phyloP scores from a whole-genome alignment of 2,113 vertebrate species.

The Elephantulus edwardii region DNA sequence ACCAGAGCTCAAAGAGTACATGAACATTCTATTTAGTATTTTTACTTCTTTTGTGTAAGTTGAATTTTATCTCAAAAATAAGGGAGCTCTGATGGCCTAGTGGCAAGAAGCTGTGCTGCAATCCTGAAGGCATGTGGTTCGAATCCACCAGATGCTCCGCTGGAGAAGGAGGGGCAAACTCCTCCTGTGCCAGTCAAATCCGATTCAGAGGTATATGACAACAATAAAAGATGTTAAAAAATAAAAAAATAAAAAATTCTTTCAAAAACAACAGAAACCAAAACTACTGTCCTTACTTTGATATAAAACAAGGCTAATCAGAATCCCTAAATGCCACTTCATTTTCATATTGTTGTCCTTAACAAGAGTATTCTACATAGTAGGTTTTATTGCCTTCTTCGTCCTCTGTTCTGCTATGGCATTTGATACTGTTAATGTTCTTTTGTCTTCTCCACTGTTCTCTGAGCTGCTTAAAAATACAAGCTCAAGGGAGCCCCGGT shows the following conservation, averaged over 20 bases:
- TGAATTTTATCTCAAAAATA: not conserved
- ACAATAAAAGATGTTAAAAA: no score
- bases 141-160: no score
- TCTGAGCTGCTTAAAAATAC: not conserved
- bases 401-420: no score
- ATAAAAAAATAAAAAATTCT: not conserved
- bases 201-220: no score
- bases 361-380: not conserved
- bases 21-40: not conserved
- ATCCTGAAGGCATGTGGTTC: no score
- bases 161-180: no score
- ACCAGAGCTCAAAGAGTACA: not conserved
- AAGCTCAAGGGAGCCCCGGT: no score
- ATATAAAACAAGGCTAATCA: conserved; percentile 14
- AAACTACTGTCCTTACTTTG: no score
- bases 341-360: not conserved
- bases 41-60: conserved; percentile 8
- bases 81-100: no score
- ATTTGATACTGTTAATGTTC: not conserved
- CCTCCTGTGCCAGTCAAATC: no score
- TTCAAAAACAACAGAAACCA: not conserved
- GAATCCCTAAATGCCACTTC: not conserved
- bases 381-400: not conserved
- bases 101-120: no score
- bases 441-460: not conserved